Evolutionary conservation across 2,888 invertebrate genomes (phyloP), one percentile per base, ranked within the genome.

Genomic region (Zygaena filipendulae): DNA sequence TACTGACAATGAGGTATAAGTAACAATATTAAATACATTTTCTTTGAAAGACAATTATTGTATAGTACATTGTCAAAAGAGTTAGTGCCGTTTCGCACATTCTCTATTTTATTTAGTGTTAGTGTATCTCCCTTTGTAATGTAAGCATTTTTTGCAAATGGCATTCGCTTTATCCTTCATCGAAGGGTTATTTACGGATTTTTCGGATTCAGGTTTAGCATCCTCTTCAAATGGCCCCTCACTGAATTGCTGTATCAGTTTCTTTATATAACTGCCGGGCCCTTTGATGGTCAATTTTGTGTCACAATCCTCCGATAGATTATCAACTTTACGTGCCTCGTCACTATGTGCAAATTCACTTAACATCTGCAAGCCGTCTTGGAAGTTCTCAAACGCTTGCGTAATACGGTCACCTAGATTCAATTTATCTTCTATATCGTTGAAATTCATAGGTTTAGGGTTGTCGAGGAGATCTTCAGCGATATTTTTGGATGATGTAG

Each of bases 111-210:
- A n/a, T n/a, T n/a, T n/a, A n/a, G n/a, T n/a, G n/a, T n/a, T n/a
- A n/a, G n/a, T n/a, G 19, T 66, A 50, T 38, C 71, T 75, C 2
- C 75, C 80, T 47, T 77, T 81, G 29, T 77, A 80, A 52, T 80
- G 80, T 29, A 81, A 54, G 36, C 81, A 81, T 49, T 80, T 81
- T 47, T 79, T 81, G 43, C 81, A 81, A 38, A 81, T 71, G 1
- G 79, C 80, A 30, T 80, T 79, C 7, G 81, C 80, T 38, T 51
- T 71, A 21, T 75, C 66, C 31, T 67, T 75, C 6, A 80, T 69
- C 3, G 63, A 51, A 33, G 61, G 63, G 2, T 66, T 59, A 7
- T 68, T 52, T 29, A 66, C 51, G 2, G 56, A 60, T 31, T 62
- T 64, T 13, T 74, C 74, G 8, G 67, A 48, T 39, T 80, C 75